Evolutionary conservation across 1,140 invertebrate species (phyloP).

Genomic region (Rhopalosiphum padi): DNA sequence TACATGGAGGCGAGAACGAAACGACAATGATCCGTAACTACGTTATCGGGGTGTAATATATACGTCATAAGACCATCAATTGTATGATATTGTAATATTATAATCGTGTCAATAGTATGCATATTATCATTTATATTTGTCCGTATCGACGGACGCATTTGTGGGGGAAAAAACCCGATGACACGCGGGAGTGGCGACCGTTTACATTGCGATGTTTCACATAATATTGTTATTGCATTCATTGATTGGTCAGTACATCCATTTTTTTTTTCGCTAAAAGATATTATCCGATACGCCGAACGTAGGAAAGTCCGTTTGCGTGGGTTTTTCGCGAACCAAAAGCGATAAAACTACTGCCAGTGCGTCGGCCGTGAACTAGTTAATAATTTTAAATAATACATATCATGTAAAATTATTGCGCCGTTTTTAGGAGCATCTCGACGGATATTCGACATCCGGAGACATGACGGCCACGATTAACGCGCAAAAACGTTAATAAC

Average conservation of each 20-base stretch:
- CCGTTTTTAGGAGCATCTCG: background rate
- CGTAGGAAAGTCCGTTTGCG: background rate
- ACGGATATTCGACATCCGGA: background rate
- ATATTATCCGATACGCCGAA: background rate
- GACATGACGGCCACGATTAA: background rate
- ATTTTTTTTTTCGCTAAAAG: background rate
- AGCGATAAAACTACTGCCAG: background rate
- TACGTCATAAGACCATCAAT: background rate
- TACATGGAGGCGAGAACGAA: background rate
- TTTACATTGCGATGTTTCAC: background rate
- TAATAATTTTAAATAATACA: background rate
- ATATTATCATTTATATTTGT: background rate
- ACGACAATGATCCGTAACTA: background rate
- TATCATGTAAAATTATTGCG: background rate
- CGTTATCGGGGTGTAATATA: conserved; percentile 4
- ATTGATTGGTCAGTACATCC: background rate
- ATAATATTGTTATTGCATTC: background rate
- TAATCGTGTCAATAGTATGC: background rate
- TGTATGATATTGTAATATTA: background rate
- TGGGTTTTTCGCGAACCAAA: background rate
- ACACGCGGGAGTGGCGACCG: background rate
- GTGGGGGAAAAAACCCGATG: background rate
- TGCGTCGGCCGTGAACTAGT: background rate
- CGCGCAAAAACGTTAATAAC: background rate
- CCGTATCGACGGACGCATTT: background rate